Conservation (phyloP, 37 sponge, comb jelly and placozoan species). For the Ephydatia muelleri region DNA sequence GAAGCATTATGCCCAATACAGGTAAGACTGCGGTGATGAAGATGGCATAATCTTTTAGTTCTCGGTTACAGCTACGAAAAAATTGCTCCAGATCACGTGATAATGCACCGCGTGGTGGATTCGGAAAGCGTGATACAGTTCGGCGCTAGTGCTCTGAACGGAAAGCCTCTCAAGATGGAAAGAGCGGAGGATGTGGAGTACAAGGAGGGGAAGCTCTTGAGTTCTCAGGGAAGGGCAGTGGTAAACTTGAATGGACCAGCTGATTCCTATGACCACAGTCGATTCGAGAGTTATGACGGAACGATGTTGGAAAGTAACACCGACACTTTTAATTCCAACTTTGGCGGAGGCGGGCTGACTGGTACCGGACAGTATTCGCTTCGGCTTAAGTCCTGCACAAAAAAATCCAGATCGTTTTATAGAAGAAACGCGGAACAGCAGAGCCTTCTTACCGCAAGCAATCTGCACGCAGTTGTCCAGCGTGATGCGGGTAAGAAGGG, state of each 20-base stretch:
- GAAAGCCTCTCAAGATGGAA: neutral
- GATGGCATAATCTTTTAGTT: no score
- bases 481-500: no score
- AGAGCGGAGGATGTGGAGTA: neutral
- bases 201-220: neutral
- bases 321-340: neutral
- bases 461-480: no score
- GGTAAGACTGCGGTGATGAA: neutral
- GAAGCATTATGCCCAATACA: slow-evolving; percentile 19
- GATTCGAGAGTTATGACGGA: no score
- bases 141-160: neutral
- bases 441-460: no score
- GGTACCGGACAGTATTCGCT: neutral
- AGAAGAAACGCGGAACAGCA: neutral
- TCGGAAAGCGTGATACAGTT: neutral
- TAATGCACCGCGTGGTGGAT: neutral
- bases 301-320: neutral
- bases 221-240: neutral
- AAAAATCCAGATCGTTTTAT: neutral
- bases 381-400: neutral
- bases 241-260: neutral
- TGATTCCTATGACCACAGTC: neutral
- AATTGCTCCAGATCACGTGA: neutral
- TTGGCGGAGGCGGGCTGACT: neutral
- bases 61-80: neutral